Evolutionary conservation across 2,113 vertebrate species (phyloP), one percentile per base, ranked within the genome.

Genomic region (Alouatta palliata): DNA sequence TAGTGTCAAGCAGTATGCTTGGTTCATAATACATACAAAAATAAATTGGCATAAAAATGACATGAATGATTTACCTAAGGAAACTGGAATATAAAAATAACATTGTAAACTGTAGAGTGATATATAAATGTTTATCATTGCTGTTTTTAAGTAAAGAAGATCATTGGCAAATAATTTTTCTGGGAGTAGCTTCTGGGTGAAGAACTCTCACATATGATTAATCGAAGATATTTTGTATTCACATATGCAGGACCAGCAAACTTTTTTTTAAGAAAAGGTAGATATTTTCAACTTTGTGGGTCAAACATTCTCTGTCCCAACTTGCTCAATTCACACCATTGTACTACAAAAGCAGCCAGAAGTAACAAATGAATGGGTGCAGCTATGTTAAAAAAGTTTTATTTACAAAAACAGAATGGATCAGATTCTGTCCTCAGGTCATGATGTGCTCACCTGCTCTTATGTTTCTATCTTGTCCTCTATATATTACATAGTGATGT

Each of bases 361-460:
- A 5, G 45, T 77, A 77, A 77, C 45, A 77, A 49, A 77, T 49
- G 75, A 77, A 49, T 77, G 30, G 4, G 27, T 49, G 30, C 19
- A 27, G 27, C 45, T 49, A 9, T 32, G 75, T 77, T 77, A 77
- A 45, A 77, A 47, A 77, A 47, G 16, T 8, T 77, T 49, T 77
- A 49, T 77, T 49, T 49, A 77, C 45, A 77, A 47, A 49, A 49
- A 49, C 32, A 77, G 16, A 77, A 8, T 77, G 16, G 30, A 4
- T 17, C 75, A 47, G 8, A 32, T 77, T 45, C 47, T 30, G 8
- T 45, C 27, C 45, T 77, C 2, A 19, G 30, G 45, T 25, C 27
- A 77, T 19, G 47, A 27, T 49, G 13, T 32, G 7, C 43, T 16
- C 45, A 16, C 2, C 1, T 0, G 0, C 32, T 17, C 27, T 2